Conservation (phyloP, 1,140 invertebrate genomes). For the Ooceraea biroi region DNA sequence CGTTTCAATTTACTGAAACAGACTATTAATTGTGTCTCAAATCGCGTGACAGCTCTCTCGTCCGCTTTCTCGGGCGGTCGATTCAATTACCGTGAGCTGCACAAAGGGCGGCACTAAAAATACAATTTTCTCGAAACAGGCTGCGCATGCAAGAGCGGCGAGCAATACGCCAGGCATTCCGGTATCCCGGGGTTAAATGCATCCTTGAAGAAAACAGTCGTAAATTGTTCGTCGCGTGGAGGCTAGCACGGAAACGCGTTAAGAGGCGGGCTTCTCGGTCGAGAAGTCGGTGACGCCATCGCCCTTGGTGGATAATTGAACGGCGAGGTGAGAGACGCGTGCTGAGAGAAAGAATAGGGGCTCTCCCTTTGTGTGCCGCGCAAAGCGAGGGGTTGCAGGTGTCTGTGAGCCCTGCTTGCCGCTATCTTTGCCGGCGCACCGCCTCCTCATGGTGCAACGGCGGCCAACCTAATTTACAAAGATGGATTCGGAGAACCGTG, state of each 20-base stretch:
- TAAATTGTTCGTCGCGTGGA: conserved; percentile 51
- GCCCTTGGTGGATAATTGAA: conserved; percentile 53
- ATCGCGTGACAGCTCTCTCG: background rate
- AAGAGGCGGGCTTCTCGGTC: conserved; percentile 21
- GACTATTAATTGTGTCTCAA: background rate
- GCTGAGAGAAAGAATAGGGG: conserved; percentile 49
- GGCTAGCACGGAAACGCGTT: conserved; percentile 36
- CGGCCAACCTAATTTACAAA: conserved; percentile 70
- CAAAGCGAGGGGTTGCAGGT: conserved; percentile 28
- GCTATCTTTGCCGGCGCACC: background rate
- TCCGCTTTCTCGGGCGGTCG: background rate
- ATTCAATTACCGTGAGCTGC: conserved; percentile 24
- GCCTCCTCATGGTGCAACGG: background rate
- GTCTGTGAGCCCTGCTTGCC: conserved; percentile 23
- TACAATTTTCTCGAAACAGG: conserved; percentile 33
- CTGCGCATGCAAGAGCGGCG: background rate
- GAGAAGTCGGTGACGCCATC: conserved; percentile 48
- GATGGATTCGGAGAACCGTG: conserved; percentile 56
- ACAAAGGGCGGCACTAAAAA: conserved; percentile 32
- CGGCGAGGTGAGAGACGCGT: conserved; percentile 44
- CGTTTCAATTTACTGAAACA: background rate
- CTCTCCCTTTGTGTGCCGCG: conserved; percentile 21
- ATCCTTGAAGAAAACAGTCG: conserved; percentile 55
- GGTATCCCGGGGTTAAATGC: conserved; percentile 54
- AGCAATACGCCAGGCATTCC: conserved; percentile 42